phyloP scores from a whole-genome alignment of 1,140 invertebrate species.

The Globodera rostochiensis region DNA sequence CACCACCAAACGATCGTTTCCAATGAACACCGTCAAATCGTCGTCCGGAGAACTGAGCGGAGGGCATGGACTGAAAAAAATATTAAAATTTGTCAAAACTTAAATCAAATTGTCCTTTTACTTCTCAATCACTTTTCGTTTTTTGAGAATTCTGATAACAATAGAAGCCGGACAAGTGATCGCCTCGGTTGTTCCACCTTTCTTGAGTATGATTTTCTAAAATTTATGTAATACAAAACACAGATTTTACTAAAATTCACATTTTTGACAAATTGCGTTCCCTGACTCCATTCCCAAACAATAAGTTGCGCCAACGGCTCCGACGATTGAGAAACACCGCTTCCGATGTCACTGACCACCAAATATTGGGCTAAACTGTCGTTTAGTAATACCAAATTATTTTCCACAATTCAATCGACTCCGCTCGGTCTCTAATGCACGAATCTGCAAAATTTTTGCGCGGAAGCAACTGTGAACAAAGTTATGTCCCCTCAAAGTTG shows the following conservation, averaged over 20 bases:
- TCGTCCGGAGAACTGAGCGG: background rate
- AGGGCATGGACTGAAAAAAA: background rate
- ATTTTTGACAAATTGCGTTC: background rate
- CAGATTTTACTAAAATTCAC: background rate
- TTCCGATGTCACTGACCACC: background rate
- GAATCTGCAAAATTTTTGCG: too few relatives aligned
- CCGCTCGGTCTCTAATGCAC: too few relatives aligned
- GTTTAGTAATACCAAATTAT: background rate
- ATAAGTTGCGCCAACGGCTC: background rate
- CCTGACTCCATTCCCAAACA: background rate
- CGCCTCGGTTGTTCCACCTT: background rate
- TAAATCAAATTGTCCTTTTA: background rate
- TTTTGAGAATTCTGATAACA: background rate
- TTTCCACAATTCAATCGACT: too few relatives aligned
- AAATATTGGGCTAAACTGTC: background rate
- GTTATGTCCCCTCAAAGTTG: too few relatives aligned
- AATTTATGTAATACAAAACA: background rate
- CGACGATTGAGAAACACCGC: background rate
- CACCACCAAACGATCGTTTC: background rate
- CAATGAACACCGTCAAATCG: background rate
- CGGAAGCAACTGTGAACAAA: too few relatives aligned
- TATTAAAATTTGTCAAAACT: background rate
- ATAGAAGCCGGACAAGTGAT: background rate
- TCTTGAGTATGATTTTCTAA: background rate
- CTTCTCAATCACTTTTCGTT: background rate